Evolutionary conservation across 2,797 vertebrate genomes (phyloP).

Genomic region (Lagocephalus sceleratus): DNA sequence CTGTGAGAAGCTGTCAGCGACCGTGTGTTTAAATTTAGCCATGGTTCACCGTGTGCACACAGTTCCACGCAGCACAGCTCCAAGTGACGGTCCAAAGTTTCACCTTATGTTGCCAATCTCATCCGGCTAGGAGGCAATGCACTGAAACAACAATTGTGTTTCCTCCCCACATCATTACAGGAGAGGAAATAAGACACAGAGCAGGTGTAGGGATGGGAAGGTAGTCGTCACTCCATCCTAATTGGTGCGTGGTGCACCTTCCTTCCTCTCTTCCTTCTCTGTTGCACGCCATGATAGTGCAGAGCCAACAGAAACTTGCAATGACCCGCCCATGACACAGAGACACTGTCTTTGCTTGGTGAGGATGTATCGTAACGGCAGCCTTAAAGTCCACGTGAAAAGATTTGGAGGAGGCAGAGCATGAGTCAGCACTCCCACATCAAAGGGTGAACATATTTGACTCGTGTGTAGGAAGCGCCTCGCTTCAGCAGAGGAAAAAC

Average conservation of each 20-base stretch:
- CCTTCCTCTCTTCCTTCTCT: constrained; percentile 30
- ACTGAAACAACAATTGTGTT: constrained; percentile 25
- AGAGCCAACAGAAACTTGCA: constrained; percentile 25
- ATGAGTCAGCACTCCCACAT: constrained; percentile 69
- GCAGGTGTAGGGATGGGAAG: constrained; percentile 2
- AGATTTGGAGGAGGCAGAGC: constrained; percentile 46
- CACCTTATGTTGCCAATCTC: constrained; percentile 30
- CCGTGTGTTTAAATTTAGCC: constrained; percentile 62
- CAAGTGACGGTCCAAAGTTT: constrained; percentile 28
- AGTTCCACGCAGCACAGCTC: background rate
- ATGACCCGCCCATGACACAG: constrained; percentile 32
- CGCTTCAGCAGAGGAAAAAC: constrained; percentile 38
- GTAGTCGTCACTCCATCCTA: constrained; percentile 44
- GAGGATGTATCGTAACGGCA: constrained; percentile 18
- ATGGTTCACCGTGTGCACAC: constrained; percentile 17
- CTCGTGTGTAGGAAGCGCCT: constrained; percentile 61
- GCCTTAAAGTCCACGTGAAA: constrained; percentile 29
- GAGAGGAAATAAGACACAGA: constrained; percentile 14
- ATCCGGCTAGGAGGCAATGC: constrained; percentile 34
- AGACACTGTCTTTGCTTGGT: constrained; percentile 6
- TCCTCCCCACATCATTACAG: constrained; percentile 11
- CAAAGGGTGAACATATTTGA: constrained; percentile 55
- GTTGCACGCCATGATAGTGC: constrained; percentile 20
- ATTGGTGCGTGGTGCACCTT: constrained; percentile 56
- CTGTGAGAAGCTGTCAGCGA: constrained; percentile 39